A percentile compares a stretch with the other conserved stretches of the same genome.
Conservation (phyloP, 2,888 invertebrate genomes). For the Periphyllus acericola region DNA sequence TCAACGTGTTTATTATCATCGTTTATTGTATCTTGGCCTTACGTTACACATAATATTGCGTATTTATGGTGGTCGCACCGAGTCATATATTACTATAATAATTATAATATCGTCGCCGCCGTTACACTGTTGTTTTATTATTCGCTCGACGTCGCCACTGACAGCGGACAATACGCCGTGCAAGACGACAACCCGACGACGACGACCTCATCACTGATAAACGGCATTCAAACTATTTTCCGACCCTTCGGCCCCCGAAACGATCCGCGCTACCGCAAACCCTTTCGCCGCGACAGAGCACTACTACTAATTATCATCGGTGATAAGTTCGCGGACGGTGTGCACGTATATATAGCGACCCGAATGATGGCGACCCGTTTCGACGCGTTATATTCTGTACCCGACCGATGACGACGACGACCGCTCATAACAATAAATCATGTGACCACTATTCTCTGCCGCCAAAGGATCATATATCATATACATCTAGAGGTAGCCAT, state of each 20-base stretch:
- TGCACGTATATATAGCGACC: neutral
- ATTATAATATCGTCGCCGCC: neutral
- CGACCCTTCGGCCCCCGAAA: neutral
- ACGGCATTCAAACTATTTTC: constrained; percentile 3
- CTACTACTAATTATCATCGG: constrained; percentile 4
- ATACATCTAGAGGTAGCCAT: no score
- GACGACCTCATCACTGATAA: neutral
- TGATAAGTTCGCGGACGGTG: neutral
- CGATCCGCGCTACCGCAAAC: neutral
- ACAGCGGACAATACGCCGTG: neutral
- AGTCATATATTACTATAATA: neutral
- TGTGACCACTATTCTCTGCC: neutral
- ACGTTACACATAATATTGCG: neutral
- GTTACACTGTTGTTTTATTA: neutral
- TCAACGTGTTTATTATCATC: no score
- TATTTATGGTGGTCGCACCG: neutral
- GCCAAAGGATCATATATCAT: neutral
- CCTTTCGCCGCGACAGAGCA: neutral
- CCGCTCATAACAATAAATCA: neutral
- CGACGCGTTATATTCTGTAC: neutral
- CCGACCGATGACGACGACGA: neutral
- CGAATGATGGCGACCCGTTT: neutral
- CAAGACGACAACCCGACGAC: neutral
- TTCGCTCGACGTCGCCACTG: neutral
- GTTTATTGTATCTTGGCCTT: neutral